These are phyloP conservation scores for Halcyon badia DNA, from an alignment of 2,797 vertebrate species.

Conservation along the genomic window DNA sequence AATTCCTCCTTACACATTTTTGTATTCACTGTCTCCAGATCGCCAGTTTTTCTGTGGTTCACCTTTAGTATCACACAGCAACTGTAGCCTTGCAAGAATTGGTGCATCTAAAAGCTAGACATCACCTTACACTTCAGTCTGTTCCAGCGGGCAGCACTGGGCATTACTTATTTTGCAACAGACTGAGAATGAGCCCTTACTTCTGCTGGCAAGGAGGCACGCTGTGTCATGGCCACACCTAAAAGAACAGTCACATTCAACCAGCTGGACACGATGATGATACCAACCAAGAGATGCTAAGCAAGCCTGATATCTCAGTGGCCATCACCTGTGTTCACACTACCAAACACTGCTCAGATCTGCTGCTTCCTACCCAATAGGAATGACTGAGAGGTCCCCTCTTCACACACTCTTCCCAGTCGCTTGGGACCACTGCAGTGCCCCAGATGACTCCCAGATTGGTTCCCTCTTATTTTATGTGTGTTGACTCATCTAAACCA, in stretches of 20 bases:
- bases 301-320: background rate
- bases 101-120: background rate
- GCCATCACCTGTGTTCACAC: background rate
- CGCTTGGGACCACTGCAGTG: background rate
- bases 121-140: background rate
- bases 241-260: background rate
- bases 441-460: background rate
- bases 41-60: background rate
- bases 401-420: background rate
- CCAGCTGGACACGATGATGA: background rate
- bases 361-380: background rate
- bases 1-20: background rate
- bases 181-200: background rate
- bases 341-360: background rate
- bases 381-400: background rate
- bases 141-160: rapidly evolving
- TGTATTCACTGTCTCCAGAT: background rate
- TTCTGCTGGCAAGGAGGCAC: background rate
- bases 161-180: background rate
- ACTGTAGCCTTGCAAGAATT: background rate
- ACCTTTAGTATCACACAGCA: background rate
- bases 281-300: background rate
- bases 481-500: background rate
- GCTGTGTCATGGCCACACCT: background rate
- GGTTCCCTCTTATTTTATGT: background rate